phyloP scores from a whole-genome alignment of 2,888 invertebrate genomes.

The Dynastes hyllus region DNA sequence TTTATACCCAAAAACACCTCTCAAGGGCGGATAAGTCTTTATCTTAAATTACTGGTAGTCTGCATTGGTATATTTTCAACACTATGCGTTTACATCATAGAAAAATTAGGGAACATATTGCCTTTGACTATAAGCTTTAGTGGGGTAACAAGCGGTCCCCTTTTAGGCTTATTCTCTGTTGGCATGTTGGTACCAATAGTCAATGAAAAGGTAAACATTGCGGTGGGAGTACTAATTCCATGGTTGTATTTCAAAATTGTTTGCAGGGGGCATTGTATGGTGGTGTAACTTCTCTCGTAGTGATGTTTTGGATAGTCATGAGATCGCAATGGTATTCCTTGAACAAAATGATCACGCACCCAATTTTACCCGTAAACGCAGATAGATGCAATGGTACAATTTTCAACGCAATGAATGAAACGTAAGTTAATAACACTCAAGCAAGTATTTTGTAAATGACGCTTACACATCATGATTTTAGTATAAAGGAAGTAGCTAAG shows the following conservation, averaged over 20 bases:
- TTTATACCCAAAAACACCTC: slow-evolving; percentile 72
- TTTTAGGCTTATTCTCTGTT: slow-evolving; percentile 78
- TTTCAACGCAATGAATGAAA: slow-evolving; percentile 55
- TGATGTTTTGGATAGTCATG: slow-evolving; percentile 61
- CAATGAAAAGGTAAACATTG: slow-evolving; percentile 74
- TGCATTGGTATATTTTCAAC: slow-evolving; percentile 81
- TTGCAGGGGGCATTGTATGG: slow-evolving; percentile 66
- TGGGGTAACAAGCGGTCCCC: slow-evolving; percentile 78
- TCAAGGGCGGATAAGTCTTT: slow-evolving; percentile 73
- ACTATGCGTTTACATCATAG: slow-evolving; percentile 77
- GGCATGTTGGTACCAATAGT: slow-evolving; percentile 80
- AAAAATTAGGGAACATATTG: slow-evolving; percentile 79
- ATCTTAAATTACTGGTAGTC: slow-evolving; percentile 74
- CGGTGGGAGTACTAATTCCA: slow-evolving; percentile 62
- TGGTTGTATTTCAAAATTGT: background rate
- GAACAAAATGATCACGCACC: slow-evolving; percentile 56
- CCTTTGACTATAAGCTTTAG: slow-evolving; percentile 78
- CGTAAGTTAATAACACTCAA: background rate
- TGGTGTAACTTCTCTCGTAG: slow-evolving; percentile 52
- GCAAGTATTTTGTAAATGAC: background rate
- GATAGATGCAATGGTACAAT: slow-evolving; percentile 54
- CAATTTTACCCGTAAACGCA: slow-evolving; percentile 63
- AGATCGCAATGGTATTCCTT: slow-evolving; percentile 62
- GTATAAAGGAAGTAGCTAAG: background rate
- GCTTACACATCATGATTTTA: background rate